Percentiles rank a stretch among this genome's conserved stretches.
phyloP scores from a whole-genome alignment of 2,888 invertebrate genomes.

The Phyto melanocephala region DNA sequence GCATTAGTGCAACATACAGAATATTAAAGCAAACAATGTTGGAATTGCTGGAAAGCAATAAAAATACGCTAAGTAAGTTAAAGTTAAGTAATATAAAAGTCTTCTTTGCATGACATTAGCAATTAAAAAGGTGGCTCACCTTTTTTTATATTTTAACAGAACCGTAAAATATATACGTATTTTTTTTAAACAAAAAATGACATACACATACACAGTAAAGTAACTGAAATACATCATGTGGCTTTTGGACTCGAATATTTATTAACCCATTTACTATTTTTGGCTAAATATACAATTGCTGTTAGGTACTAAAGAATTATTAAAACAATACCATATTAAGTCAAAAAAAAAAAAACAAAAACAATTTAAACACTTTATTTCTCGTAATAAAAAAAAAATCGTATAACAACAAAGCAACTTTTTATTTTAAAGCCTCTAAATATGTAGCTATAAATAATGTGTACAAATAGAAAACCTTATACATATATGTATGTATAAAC shows the following conservation, averaged over 20 bases:
- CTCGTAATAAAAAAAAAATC: background rate
- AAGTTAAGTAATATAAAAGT: too few species aligned
- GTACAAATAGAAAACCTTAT: constrained; percentile 29
- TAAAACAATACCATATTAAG: constrained; percentile 6
- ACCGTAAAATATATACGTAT: too few species aligned
- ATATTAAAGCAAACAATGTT: too few species aligned
- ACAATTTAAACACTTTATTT: background rate
- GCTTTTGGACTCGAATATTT: background rate
- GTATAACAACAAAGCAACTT: background rate
- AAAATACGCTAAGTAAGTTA: too few species aligned
- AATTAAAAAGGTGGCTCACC: too few species aligned
- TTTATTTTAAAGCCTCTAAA: background rate
- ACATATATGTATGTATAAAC: too few species aligned
- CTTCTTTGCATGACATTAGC: too few species aligned
- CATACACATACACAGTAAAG: background rate
- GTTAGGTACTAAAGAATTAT: background rate
- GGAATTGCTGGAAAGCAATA: too few species aligned
- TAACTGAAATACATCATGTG: background rate
- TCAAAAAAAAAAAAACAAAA: too few species aligned
- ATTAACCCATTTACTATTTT: constrained; percentile 19
- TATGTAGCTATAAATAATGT: background rate
- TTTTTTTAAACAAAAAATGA: too few species aligned
- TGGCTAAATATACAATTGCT: background rate
- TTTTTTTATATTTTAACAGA: too few species aligned
- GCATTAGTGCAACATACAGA: too few species aligned